Evolutionary conservation across 2,888 invertebrate species (phyloP), one percentile per base, ranked within the genome.

Genomic region (Epinotia demarniana): DNA sequence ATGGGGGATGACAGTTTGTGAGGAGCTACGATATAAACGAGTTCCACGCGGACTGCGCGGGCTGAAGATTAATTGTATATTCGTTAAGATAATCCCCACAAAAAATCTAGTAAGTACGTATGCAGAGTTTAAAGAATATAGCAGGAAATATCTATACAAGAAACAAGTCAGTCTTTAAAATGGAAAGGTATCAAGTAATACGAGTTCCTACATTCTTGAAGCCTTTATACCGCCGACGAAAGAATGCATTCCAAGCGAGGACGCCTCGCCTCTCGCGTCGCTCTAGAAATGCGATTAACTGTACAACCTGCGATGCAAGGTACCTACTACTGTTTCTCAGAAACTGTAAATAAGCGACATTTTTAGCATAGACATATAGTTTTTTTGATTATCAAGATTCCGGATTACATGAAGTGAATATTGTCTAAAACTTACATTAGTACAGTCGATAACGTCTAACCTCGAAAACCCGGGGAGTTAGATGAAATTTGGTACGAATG

Each of bases 281-380:
- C 90, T 86, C 90, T 89, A 92, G 92, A 93, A 92, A 92, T 92
- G 92, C 88, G 88, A 83, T 86, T 92, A 92, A 92, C 92, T 89
- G 89, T 87, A 88, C 90, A 90, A 89, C 89, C 90, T 91, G 89
- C 89, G 86, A 23, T 86, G 87, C 87, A 91, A 90, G 90, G 89
- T 91, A 91, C 87, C 83, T 85, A 84, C 85, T 87, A 88, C 90
- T 85, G 87, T 89, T 88, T 86, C 86, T 85, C 83, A 84, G 83
- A 84, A 85, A 2, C 53, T 13, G 18, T 19, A 23, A 11, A 13
- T 68, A 46, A n/a, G 61, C 12, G 3, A 13, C 49, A 46, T 9
- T 49, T 39, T 63, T 16, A 62, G 62, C 53, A 39, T 58, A 68
- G 12, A 53, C 43, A 16, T 57, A 16, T 43, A 39, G 39, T 9